Evolutionary conservation across 2,888 invertebrate species (phyloP).

Genomic region (Drosophila anomalata): DNA sequence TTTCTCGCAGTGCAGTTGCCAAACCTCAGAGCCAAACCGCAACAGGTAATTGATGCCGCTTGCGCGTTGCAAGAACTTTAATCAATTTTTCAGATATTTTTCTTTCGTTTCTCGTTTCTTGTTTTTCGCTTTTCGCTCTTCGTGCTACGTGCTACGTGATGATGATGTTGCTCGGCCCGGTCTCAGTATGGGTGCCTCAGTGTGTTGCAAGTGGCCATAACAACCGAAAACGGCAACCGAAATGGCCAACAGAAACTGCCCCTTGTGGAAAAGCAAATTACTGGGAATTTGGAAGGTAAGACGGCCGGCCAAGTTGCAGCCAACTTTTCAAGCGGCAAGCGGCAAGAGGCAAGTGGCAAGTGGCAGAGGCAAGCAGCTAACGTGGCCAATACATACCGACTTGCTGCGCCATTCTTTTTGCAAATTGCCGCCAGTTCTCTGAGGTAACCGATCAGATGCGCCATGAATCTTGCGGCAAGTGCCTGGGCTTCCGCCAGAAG

Average conservation of each 20-base stretch:
- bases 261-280: conserved; percentile 25
- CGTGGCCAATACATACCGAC: no score
- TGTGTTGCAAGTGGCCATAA: conserved; percentile 56
- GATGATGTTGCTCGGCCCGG: conserved; percentile 13
- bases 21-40: conserved; percentile 54
- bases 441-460: no score
- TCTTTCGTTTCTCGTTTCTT: conserved; percentile 38
- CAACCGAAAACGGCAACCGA: conserved; percentile 55
- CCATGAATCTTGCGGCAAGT: not conserved
- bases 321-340: conserved; percentile 20
- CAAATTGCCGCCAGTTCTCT: not conserved
- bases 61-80: conserved; percentile 69
- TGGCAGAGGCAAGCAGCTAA: conserved; percentile 14
- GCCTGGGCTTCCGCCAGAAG: not conserved
- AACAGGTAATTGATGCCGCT: conserved; percentile 73
- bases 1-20: conserved; percentile 14
- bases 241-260: conserved; percentile 36
- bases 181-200: conserved; percentile 15
- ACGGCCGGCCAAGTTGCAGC: conserved; percentile 12
- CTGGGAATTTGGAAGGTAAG: conserved; percentile 34
- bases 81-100: conserved; percentile 67
- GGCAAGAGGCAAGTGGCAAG: conserved; percentile 35
- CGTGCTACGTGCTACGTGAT: conserved; percentile 41
- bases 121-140: conserved; percentile 4
- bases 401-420: not conserved